Evolutionary conservation across 2,113 vertebrate genomes (phyloP).

Genomic region (Empidonax traillii): DNA sequence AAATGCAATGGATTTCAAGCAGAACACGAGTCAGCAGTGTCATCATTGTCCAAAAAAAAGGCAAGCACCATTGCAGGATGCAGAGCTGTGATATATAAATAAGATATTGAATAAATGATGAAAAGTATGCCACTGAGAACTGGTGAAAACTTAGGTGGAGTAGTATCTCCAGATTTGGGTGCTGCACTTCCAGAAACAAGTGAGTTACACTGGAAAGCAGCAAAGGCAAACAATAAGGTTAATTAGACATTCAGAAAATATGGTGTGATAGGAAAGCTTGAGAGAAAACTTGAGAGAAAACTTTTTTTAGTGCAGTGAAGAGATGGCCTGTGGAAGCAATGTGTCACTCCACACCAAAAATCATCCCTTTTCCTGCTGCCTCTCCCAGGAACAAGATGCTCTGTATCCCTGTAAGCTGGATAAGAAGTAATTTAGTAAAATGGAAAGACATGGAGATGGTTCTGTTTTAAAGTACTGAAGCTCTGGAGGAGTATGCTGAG

Average conservation of each 20-base stretch:
- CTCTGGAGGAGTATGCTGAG: neutral
- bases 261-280: neutral
- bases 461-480: neutral
- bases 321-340: neutral
- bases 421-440: neutral
- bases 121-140: neutral
- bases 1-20: neutral
- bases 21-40: neutral
- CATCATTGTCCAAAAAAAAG: neutral
- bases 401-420: neutral
- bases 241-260: neutral
- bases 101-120: neutral
- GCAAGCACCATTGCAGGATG: neutral
- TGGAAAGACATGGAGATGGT: neutral
- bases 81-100: neutral
- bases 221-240: neutral
- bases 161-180: neutral
- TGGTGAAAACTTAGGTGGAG: neutral
- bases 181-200: neutral
- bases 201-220: neutral
- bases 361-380: neutral
- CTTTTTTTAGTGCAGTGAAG: neutral
- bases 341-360: neutral
- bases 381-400: fast-evolving
- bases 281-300: neutral